Evolutionary conservation across 2,888 invertebrate genomes (phyloP), one percentile per base, ranked within the genome.

Genomic region (Drosophila helvetica): DNA sequence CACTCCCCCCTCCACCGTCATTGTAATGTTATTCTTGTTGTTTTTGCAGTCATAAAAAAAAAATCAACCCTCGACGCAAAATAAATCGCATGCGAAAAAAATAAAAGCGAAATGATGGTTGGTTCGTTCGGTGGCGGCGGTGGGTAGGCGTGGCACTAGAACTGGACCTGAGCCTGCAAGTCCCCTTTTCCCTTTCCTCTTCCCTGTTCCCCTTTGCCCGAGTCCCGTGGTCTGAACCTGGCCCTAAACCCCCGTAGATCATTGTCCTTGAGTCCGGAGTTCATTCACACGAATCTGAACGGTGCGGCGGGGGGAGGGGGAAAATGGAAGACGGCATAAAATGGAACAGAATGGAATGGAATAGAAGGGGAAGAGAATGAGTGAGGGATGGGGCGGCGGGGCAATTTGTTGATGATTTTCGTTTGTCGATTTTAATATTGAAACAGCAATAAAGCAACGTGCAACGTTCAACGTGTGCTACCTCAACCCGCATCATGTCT

Each of bases 191-290:
- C 17, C 48, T 5, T n/a, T n/a, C n/a, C n/a, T n/a, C 4, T 22
- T 22, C 22, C 22, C 50, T 19, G 42, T 17, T n/a, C 19, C n/a
- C 48, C n/a, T 1, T 22, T 27, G 2, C 25, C 50, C 22, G 30
- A 52, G 46, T 45, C 60, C 64, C 30, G 64, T 15, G 45, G 38
- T 51, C 51, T 47, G 52, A 46, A 38, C 65, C 48, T 45, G 63
- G 63, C 50, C 63, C 63, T 54, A 42, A 53, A 50, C 33, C 68
- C 58, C 61, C 80, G 80, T 85, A 87, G 90, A 89, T 89, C 90
- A 90, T 90, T 88, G 89, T 90, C 90, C 89, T 90, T 90, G 89
- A 88, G 38, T 38, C 38, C 64, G 69, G 78, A 88, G 89, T 90
- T 90, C 89, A 90, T 90, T 90, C 88, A 90, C 89, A 82, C 77